A percentile compares a stretch with the other conserved stretches of the same genome.
Conservation (phyloP, 2,888 invertebrate species). For the Frankliniella fusca region DNA sequence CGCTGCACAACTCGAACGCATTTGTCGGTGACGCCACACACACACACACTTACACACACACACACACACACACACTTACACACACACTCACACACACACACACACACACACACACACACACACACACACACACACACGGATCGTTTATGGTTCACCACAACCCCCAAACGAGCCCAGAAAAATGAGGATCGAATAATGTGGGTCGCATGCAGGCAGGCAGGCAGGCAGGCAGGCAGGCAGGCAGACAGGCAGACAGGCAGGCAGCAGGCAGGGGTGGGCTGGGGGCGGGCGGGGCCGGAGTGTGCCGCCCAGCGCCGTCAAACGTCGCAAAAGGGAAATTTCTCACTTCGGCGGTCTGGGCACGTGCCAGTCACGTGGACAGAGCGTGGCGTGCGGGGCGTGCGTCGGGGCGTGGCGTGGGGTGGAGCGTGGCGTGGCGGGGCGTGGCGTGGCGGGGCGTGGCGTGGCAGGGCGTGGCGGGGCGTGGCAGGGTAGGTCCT, state of each 20-base stretch:
- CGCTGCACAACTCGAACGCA: too few relatives aligned
- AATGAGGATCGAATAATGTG: background rate
- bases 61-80: background rate
- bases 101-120: background rate
- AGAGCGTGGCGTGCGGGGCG: background rate
- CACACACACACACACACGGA: background rate
- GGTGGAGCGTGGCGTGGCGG: background rate
- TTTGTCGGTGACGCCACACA: too few relatives aligned
- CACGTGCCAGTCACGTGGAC: background rate
- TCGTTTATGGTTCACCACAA: background rate
- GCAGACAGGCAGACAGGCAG: background rate
- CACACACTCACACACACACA: background rate
- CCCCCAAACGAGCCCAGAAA: background rate
- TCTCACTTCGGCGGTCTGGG: background rate
- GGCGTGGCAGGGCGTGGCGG: background rate
- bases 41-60: background rate
- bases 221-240: background rate
- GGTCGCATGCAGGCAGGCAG: background rate
- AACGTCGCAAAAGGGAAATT: constrained; percentile 3
- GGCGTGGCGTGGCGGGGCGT: background rate
- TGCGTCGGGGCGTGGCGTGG: background rate
- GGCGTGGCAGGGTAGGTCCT: background rate
- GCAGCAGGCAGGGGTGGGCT: background rate
- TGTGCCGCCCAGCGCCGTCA: background rate
- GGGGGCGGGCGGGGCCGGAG: background rate